Conservation (phyloP, 53 echinoderm and acorn worm species). For the Paelopatides confundens region DNA sequence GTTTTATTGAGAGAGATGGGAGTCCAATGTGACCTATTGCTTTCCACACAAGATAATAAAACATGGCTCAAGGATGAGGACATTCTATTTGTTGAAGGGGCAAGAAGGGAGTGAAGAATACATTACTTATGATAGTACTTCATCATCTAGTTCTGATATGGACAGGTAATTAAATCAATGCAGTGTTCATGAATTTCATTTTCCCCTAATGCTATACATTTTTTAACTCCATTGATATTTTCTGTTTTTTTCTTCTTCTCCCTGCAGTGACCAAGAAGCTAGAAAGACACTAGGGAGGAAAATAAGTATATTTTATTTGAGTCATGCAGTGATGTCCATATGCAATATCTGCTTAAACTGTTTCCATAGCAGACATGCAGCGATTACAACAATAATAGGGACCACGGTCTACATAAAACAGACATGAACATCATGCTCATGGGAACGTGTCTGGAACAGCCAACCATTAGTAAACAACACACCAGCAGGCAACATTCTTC, state of each 20-base stretch:
- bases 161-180: not conserved
- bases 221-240: not conserved
- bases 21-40: no score
- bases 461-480: conserved; percentile 2
- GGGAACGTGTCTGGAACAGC: conserved; percentile 7
- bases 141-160: not conserved
- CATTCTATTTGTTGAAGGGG: no score
- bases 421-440: conserved; percentile 16
- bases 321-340: not conserved
- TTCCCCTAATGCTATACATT: not conserved
- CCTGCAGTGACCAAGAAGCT: not conserved
- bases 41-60: no score
- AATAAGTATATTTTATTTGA: conserved; percentile 16
- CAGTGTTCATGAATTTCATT: no score
- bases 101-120: not conserved
- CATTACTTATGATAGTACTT: not conserved
- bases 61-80: no score
- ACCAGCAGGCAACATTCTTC: conserved; percentile 19
- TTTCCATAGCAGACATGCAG: not conserved
- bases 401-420: conserved; percentile 29
- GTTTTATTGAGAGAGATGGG: no score
- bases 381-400: not conserved
- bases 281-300: conserved; percentile 3
- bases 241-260: not conserved
- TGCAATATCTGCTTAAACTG: conserved; percentile 13